Evolutionary conservation across 2,797 vertebrate genomes (phyloP), one percentile per base, ranked within the genome.

Genomic region (Streptopelia turtur): DNA sequence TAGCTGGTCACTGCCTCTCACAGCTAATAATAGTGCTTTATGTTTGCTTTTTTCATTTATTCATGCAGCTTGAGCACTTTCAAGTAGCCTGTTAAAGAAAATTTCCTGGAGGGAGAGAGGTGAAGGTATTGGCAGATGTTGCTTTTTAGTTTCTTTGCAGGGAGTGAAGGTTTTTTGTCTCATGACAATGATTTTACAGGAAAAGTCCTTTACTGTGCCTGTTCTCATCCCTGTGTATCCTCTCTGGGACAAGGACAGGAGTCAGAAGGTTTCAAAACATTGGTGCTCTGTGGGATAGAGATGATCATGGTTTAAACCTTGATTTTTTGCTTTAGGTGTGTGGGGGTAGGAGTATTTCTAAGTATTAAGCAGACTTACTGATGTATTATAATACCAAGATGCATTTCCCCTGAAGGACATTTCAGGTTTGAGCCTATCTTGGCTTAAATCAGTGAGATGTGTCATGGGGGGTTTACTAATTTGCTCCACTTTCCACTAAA

Each of bases 21-120:
- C 10, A 3, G 24, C 65, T 94, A 77, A 90, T 69, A 85, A 81
- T 27, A 92, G 30, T 69, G 16, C 69, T 93, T 57, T 27, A 56
- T 59, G 1, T 47, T 64, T 88, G 60, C 65, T 90, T 37, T 33
- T 80, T 89, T 84, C 37, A 89, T 74, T 85, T 77, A 63, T 75
- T 71, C 31, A 5, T 13, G 47, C 45, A 84, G 60, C 43, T 59
- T 63, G 74, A 59, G 61, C 2, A 18, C 16, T 61, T 79, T 64
- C 43, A 52, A 68, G 64, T 5, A 45, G 37, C 52, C 31, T 17
- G 9, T 18, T 60, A 74, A 84, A 52, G 64, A 25, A 50, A 21
- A 61, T 68, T 83, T 47, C 82, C 74, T 35, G 15, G 6, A 14
- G 10, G 11, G 14, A 13, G 7, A 23, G 25, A 71, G 22, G 30